A percentile compares a stretch with the other conserved stretches of the same genome.
Evolutionary conservation across 2,888 invertebrate species (phyloP).

Genomic region (Oegoconia quadripuncta): DNA sequence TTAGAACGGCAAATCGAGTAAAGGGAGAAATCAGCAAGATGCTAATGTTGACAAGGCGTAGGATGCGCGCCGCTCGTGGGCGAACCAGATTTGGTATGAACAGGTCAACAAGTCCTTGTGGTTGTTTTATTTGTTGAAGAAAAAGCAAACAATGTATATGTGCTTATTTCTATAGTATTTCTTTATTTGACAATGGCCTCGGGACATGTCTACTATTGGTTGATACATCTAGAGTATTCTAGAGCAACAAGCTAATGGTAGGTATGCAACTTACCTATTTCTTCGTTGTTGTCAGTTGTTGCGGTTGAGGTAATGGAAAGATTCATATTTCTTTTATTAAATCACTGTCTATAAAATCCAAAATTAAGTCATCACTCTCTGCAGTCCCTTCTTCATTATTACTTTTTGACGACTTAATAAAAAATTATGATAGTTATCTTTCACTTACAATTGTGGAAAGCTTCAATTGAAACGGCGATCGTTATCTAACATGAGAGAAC

Average conservation of each 20-base stretch:
- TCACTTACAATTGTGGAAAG: slow-evolving; percentile 25
- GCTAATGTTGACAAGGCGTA: slow-evolving; percentile 30
- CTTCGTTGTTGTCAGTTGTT: slow-evolving; percentile 48
- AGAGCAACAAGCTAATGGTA: too few species aligned
- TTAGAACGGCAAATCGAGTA: slow-evolving; percentile 23
- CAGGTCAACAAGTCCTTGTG: slow-evolving; percentile 25
- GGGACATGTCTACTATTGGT: too few species aligned
- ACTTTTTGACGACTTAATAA: background rate
- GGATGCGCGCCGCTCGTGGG: slow-evolving; percentile 30
- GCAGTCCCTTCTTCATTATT: too few species aligned
- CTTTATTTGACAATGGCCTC: too few species aligned
- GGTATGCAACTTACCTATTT: slow-evolving; percentile 69
- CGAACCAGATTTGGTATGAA: slow-evolving; percentile 20
- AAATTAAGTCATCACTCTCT: too few species aligned
- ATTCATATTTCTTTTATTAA: slow-evolving; percentile 43
- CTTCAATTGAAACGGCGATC: slow-evolving; percentile 39
- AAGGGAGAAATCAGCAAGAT: slow-evolving; percentile 32
- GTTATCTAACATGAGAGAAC: slow-evolving; percentile 35
- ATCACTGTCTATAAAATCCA: background rate
- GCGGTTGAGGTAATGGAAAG: slow-evolving; percentile 41
- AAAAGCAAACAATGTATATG: too few species aligned
- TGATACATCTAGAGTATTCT: too few species aligned
- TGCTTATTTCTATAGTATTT: too few species aligned
- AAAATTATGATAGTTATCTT: slow-evolving; percentile 10
- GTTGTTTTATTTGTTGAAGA: background rate